Conservation (phyloP, 1,140 invertebrate species). For the Listronotus bonariensis region DNA sequence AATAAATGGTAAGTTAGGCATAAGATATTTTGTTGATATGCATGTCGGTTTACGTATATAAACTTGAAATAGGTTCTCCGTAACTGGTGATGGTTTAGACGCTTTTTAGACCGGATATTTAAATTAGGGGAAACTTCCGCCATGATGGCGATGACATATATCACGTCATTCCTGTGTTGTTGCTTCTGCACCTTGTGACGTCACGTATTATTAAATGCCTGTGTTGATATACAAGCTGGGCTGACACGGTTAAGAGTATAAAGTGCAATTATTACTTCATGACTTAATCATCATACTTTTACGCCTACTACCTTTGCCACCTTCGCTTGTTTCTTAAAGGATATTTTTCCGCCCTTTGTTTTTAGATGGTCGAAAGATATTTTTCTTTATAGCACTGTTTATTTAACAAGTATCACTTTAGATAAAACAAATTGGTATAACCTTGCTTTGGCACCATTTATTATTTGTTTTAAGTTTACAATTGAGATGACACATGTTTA, state of each 20-base stretch:
- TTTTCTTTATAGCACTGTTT: too few relatives aligned
- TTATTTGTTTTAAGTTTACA: too few relatives aligned
- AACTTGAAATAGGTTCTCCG: background rate
- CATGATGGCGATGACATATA: conserved; percentile 53
- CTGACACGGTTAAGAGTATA: conserved; percentile 17
- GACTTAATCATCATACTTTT: too few relatives aligned
- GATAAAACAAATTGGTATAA: too few relatives aligned
- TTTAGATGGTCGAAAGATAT: too few relatives aligned
- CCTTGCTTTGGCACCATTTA: too few relatives aligned
- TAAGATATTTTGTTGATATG: too few relatives aligned
- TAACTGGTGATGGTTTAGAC: background rate
- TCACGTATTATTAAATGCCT: conserved; percentile 40
- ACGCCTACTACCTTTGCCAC: too few relatives aligned
- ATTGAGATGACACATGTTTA: too few relatives aligned
- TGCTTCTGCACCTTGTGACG: conserved; percentile 46
- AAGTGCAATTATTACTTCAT: background rate
- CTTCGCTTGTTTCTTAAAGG: too few relatives aligned
- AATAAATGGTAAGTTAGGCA: conserved; percentile 2
- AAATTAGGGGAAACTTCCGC: conserved; percentile 44
- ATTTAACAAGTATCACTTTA: too few relatives aligned
- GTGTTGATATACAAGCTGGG: conserved; percentile 36
- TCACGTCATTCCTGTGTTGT: conserved; percentile 47
- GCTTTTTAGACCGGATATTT: conserved; percentile 7
- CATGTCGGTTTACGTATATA: background rate
- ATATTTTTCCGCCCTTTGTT: too few relatives aligned